Conservation (phyloP, 2,113 vertebrate genomes). For the Alethe castanea region DNA sequence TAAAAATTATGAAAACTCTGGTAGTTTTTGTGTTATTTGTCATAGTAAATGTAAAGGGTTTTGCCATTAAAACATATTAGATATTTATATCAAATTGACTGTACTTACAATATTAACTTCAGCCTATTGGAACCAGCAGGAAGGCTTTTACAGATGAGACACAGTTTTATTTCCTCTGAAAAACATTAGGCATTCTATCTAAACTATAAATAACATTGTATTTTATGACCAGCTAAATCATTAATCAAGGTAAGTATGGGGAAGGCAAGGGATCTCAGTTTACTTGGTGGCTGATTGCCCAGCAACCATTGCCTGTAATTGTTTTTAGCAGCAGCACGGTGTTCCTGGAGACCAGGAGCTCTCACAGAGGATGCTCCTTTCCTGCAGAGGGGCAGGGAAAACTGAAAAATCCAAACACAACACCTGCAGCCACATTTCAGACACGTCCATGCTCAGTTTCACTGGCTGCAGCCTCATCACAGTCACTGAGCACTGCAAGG, state of each 20-base stretch:
- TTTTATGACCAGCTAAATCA: conserved; percentile 75
- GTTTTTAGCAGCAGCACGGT: conserved; percentile 19
- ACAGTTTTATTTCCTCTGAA: conserved; percentile 65
- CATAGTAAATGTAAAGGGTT: neutral
- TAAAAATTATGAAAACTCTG: neutral
- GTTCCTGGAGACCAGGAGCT: neutral
- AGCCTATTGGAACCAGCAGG: neutral
- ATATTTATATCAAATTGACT: neutral
- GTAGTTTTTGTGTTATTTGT: neutral
- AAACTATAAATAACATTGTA: conserved; percentile 66
- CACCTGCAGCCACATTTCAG: neutral
- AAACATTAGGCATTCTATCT: conserved; percentile 62
- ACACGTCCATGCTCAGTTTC: neutral
- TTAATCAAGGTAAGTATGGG: conserved; percentile 74
- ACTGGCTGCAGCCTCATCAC: neutral
- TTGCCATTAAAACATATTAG: neutral
- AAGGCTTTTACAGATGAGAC: neutral
- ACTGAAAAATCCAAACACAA: neutral
- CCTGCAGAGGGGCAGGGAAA: neutral
- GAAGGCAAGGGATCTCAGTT: conserved; percentile 68
- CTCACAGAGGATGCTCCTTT: neutral
- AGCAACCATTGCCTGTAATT: conserved; percentile 66
- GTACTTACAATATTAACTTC: neutral
- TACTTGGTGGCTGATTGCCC: conserved; percentile 71
- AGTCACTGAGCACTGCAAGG: neutral